Conservation (phyloP, 2,888 invertebrate species). For the Acrocyrtus sp. region DNA sequence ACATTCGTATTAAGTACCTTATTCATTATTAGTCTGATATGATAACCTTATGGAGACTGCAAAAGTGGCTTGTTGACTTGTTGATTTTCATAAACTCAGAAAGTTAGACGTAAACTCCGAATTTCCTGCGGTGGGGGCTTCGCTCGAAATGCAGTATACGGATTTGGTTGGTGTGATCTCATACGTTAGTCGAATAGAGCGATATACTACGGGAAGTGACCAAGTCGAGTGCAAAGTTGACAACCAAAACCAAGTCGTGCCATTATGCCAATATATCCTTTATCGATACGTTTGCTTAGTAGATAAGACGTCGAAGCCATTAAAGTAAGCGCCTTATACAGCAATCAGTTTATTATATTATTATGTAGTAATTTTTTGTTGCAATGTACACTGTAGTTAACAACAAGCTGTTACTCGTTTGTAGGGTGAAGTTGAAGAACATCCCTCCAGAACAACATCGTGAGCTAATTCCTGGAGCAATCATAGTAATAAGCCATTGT, state of each 20-base stretch:
- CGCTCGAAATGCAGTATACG: no score
- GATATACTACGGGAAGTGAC: not conserved
- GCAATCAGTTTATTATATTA: no score
- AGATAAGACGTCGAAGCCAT: conserved; percentile 1
- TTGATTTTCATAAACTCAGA: not conserved
- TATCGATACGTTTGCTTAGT: conserved; percentile 17
- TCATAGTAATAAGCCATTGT: conserved; percentile 7
- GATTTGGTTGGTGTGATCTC: conserved; percentile 19
- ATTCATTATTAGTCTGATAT: not conserved
- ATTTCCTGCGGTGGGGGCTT: no score
- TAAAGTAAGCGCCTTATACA: conserved; percentile 1
- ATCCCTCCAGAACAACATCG: not conserved
- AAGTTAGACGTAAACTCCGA: no score
- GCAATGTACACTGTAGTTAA: no score
- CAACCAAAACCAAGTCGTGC: not conserved
- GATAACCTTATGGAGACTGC: no score
- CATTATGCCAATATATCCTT: not conserved
- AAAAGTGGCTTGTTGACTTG: not conserved
- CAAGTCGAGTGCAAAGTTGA: not conserved
- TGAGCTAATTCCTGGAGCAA: conserved; percentile 15
- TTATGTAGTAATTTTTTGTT: no score
- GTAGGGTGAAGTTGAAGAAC: conserved; percentile 24
- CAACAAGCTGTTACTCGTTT: no score
- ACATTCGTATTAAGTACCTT: not conserved
- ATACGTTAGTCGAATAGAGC: conserved; percentile 24